These are phyloP conservation scores for Pluvialis apricaria DNA, from an alignment of 2,113 vertebrate genomes.

Conservation along the genomic window DNA sequence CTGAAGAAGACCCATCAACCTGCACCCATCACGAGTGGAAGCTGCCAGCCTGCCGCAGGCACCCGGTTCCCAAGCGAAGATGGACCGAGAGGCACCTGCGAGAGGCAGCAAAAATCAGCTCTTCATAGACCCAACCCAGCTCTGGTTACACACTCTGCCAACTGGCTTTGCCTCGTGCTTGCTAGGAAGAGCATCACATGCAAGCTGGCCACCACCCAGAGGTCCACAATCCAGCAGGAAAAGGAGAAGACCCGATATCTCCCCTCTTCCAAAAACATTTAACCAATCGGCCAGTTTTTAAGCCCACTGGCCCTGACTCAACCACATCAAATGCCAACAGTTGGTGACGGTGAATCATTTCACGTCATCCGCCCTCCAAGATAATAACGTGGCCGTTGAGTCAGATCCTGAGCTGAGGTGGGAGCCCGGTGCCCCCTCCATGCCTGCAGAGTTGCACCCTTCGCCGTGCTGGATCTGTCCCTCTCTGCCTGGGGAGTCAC, in stretches of 20 bases:
- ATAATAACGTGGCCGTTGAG: background rate
- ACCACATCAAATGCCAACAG: rapidly evolving
- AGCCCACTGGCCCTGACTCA: rapidly evolving
- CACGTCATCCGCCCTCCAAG: background rate
- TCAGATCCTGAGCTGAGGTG: background rate
- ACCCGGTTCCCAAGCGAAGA: background rate
- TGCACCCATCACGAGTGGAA: background rate
- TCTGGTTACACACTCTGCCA: background rate
- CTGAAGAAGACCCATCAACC: background rate
- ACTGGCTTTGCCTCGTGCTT: background rate
- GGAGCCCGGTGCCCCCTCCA: background rate
- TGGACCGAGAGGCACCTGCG: background rate
- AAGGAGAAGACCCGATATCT: background rate
- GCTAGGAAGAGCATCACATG: background rate
- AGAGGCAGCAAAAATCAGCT: background rate
- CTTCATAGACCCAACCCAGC: background rate
- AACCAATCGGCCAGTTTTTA: background rate
- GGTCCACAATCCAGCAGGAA: background rate
- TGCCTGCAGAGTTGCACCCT: background rate
- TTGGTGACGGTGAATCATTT: background rate
- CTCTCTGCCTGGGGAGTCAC: background rate
- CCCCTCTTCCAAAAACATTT: background rate
- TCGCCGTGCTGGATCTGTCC: rapidly evolving
- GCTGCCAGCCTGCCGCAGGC: background rate
- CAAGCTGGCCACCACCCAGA: background rate